Evolutionary conservation across 2,113 vertebrate species (phyloP).

Genomic region (Gobio gobio): DNA sequence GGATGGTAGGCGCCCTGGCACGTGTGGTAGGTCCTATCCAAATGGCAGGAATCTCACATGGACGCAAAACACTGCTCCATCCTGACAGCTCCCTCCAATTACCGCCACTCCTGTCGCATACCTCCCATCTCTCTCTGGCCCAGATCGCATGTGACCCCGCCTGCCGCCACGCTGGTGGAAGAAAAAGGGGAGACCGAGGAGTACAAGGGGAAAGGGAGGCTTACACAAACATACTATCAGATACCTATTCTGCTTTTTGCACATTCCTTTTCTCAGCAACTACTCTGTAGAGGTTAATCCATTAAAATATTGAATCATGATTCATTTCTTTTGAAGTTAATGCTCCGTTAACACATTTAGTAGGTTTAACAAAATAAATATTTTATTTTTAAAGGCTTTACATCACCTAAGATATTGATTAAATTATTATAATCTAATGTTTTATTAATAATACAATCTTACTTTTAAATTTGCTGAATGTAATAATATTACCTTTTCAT

Average conservation of each 20-base stretch:
- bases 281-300: neutral
- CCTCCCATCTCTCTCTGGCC: slow-evolving; percentile 63
- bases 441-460: neutral
- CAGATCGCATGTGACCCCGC: slow-evolving; percentile 71
- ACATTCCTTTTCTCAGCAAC: neutral
- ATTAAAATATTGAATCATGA: neutral
- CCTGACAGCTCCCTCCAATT: slow-evolving; percentile 78
- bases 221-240: slow-evolving; percentile 6
- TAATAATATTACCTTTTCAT: neutral
- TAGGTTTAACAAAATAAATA: neutral
- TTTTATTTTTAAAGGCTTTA: neutral
- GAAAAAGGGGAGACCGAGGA: slow-evolving; percentile 19
- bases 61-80: slow-evolving; percentile 51
- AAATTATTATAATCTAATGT: neutral
- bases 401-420: neutral
- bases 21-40: slow-evolving; percentile 46
- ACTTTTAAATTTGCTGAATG: neutral
- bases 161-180: slow-evolving; percentile 66
- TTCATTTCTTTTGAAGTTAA: neutral
- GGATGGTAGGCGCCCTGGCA: slow-evolving; percentile 70
- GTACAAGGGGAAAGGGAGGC: neutral
- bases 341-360: neutral
- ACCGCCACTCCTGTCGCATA: slow-evolving; percentile 66
- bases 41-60: slow-evolving; percentile 58
- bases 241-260: neutral